A percentile compares a stretch with the other conserved stretches of the same genome.
Conservation (phyloP, 2,797 vertebrate genomes). For the Poecilia velifera region DNA sequence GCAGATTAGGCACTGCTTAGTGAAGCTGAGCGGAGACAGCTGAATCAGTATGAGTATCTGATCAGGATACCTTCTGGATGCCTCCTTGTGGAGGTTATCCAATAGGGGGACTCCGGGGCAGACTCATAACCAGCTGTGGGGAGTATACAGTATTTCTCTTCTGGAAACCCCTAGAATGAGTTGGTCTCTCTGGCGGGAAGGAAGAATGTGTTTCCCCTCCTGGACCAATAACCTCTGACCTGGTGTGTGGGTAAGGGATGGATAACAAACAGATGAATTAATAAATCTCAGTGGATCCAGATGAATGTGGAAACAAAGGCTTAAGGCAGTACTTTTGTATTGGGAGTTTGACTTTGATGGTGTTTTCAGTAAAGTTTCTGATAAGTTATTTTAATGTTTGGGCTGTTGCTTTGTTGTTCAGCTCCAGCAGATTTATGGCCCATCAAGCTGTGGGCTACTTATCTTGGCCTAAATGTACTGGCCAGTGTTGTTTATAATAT, state of each 20-base stretch:
- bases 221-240: not conserved
- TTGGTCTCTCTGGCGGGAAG: not conserved
- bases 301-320: conserved; percentile 1
- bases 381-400: conserved; percentile 26
- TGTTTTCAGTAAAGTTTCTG: conserved; percentile 10
- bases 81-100: not conserved
- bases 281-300: not conserved
- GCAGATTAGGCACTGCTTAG: not conserved
- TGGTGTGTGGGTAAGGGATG: not conserved
- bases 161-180: not conserved
- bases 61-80: not conserved
- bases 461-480: conserved; percentile 40
- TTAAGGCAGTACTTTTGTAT: not conserved
- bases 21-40: not conserved
- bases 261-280: not conserved
- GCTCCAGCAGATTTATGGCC: conserved; percentile 50
- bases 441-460: conserved; percentile 45
- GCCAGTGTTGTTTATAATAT: conserved; percentile 64
- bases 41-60: not conserved
- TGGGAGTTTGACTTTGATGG: not conserved
- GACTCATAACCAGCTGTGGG: not conserved
- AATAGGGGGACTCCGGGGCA: not conserved
- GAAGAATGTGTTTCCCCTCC: not conserved
- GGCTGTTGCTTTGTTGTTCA: conserved; percentile 31
- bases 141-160: not conserved